Percentiles rank a stretch among this genome's conserved stretches.
phyloP scores from a whole-genome alignment of 2,797 vertebrate genomes.

The Eulemur rubriventer region DNA sequence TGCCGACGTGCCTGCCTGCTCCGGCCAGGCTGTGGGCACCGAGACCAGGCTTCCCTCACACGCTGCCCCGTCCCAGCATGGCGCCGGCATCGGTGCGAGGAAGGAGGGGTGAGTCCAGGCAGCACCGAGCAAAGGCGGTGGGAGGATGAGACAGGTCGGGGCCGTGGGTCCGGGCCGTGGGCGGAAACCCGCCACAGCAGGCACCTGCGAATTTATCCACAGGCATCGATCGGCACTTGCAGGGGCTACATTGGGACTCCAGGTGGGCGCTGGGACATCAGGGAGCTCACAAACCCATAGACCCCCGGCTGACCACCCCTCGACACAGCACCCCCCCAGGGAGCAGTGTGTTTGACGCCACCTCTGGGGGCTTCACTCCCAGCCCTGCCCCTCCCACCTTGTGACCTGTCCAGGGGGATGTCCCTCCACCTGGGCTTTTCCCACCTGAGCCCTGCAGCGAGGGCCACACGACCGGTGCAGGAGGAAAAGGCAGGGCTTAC shows the following conservation, averaged over 20 bases:
- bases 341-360: fast-evolving
- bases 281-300: too few species aligned
- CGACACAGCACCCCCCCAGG: not conserved
- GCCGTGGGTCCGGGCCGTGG: fast-evolving
- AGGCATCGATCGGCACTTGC: too few species aligned
- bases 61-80: fast-evolving
- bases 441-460: not conserved
- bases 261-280: fast-evolving
- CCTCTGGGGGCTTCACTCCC: not conserved
- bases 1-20: too few species aligned
- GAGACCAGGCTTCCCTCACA: fast-evolving
- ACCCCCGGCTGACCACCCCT: too few species aligned
- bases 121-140: fast-evolving
- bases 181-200: fast-evolving
- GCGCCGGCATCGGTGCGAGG: fast-evolving
- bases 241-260: fast-evolving
- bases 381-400: not conserved
- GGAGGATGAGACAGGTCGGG: too few species aligned
- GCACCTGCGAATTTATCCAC: not conserved
- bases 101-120: not conserved
- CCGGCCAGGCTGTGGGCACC: not conserved
- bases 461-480: fast-evolving
- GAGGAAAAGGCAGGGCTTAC: not conserved
- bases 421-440: too few species aligned
- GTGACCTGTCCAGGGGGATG: too few species aligned